Base-by-base conservation (phyloP, 2,797 vertebrate species). In the Sebastiscus albofasciatus region DNA sequence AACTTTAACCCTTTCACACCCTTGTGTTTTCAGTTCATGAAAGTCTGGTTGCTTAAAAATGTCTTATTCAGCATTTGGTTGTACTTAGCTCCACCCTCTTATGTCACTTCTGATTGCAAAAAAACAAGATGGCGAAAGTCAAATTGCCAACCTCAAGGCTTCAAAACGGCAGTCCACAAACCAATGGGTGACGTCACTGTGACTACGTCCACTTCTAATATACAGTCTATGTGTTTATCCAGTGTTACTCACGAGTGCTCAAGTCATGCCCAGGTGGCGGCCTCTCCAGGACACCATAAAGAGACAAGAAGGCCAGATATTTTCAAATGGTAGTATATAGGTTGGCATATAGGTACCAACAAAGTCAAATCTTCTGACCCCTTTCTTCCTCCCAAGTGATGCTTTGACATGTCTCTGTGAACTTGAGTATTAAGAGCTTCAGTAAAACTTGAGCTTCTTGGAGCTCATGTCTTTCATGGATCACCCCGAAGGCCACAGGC, bases 121-220 rank as follows among this genome's bases (percentile, higher is more conserved):
- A 42, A 42, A 42, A 0, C 39, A 0, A 42, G 0, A 14, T 42
- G 39, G 13, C 5, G 13, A 42, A 0, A 13, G 13, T 18, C 46
- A 2, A 49, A 49, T 0, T 20, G 46, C 46, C 0, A 7, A 20
- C 20, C 46, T 49, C 7, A 0, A 20, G 46, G 46, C 42, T 0
- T 46, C 0, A 46, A 46, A 46, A 42, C 36, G 8, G 10, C 33
- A 34, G 8, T 34, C 33, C 33, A 34, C 33, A 34, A 34, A 34
- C 9, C 33, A 10, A 34, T 34, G 9, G 33, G 9, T 34, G 33
- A 34, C 10, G 33, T 34, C 33, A 34, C 33, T 34, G 9, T 34
- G 33, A 34, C 33, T 34, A 36, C 12, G 36, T 39, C 12, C 11
- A 49, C 18, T 49, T 49, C 46, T 49, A 8, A 8, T 46, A 46